phyloP scores from a whole-genome alignment of 2,113 vertebrate species.

The Acanthisitta chloris region DNA sequence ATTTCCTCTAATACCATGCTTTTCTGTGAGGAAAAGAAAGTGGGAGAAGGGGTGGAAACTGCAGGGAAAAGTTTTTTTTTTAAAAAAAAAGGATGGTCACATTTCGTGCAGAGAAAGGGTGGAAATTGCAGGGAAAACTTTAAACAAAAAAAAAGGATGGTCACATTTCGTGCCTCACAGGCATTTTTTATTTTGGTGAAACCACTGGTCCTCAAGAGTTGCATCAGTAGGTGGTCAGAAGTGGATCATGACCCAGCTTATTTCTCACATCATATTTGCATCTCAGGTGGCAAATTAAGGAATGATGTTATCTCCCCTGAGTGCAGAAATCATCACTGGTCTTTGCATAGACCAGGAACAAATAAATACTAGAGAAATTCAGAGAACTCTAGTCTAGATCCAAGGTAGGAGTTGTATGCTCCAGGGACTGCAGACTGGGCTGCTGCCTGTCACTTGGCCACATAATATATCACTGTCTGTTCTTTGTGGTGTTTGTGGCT shows the following conservation, averaged over 20 bases:
- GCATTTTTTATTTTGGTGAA: neutral
- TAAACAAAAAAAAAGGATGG: accelerated
- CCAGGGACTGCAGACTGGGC: neutral
- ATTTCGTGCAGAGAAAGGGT: neutral
- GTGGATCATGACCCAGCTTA: neutral
- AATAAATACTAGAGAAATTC: neutral
- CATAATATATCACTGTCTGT: neutral
- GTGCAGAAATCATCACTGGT: neutral
- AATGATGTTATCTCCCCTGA: neutral
- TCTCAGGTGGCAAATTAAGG: neutral
- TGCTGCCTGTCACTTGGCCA: neutral
- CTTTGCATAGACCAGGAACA: neutral
- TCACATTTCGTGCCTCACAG: neutral
- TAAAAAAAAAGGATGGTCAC: neutral
- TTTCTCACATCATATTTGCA: neutral
- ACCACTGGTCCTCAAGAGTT: neutral
- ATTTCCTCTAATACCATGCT: neutral
- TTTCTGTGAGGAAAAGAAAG: neutral
- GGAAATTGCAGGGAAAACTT: neutral
- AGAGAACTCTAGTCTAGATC: neutral
- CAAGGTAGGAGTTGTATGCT: neutral
- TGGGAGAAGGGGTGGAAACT: neutral
- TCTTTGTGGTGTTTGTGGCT: neutral
- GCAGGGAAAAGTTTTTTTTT: neutral
- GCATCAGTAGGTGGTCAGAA: neutral